Base-by-base conservation (phyloP, 2,888 invertebrate genomes). In the Dione vanillae region DNA sequence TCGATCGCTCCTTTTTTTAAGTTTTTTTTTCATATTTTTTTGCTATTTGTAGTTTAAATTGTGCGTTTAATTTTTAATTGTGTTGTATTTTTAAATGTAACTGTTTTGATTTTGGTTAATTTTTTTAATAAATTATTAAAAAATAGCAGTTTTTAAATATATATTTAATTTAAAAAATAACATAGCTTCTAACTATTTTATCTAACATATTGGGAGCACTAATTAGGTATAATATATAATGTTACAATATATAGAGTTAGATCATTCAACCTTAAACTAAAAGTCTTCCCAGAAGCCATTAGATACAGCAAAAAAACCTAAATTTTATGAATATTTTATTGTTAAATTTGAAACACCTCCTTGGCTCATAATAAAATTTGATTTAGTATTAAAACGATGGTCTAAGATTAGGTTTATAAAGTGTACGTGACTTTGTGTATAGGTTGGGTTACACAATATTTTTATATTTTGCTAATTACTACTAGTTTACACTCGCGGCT, bases 1-100 rank as follows among this genome's bases (percentile, higher is more conserved):
- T 87, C 84, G 85, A 88, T 86, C 90, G 87, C 64, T 40, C 37
- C 5, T 0, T 14, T 9, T 40, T 59, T 20, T 20, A 11, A 2
- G 1, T 40, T 16, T 8, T 14, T 14, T 59, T 59, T 20, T 2
- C 5, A 9, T 41, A 19, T 12, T 19, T 49, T 37, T 47, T 35
- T 14, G 8, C 14, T 8, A 19, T 64, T 45, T 62, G 35, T 37
- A 37, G 11, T 19, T 37, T 64, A 19, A 64, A 64, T 47, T 11
- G 59, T 9, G 1, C 7, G 35, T n/a, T 27, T 12, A 5, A 20
- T 45, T 10, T 47, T 47, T 35, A 35, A 20, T 35, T 47, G 45
- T 8, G 8, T 47, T 45, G 7, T 16, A 19, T 11, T 49, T 1
- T 19, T 11, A n/a, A n/a, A n/a, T n/a, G n/a, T n/a, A n/a, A n/a